These are phyloP conservation scores for Ophion ellenae DNA, from an alignment of 2,888 invertebrate species.

Conservation along the genomic window DNA sequence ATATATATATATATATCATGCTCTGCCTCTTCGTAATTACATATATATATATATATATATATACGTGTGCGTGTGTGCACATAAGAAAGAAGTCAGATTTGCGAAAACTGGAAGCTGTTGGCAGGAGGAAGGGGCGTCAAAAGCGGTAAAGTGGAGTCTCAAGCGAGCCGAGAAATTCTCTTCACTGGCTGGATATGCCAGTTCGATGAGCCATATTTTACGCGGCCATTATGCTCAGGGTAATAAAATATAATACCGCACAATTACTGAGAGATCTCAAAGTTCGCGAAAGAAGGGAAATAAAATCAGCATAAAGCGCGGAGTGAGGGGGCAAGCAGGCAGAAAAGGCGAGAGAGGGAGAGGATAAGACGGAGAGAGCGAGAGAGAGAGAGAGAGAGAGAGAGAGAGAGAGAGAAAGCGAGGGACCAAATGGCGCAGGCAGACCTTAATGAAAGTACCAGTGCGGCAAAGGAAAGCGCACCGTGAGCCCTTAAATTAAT, in stretches of 20 bases:
- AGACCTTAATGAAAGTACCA: conserved; percentile 83
- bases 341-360: conserved; percentile 36
- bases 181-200: conserved; percentile 69
- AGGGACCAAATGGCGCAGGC: conserved; percentile 82
- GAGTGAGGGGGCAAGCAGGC: conserved; percentile 28
- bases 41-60: too few relatives aligned
- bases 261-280: conserved; percentile 82
- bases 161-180: conserved; percentile 70
- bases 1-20: neutral
- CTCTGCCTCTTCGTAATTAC: neutral
- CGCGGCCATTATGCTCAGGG: conserved; percentile 78
- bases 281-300: conserved; percentile 82
- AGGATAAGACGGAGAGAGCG: conserved; percentile 75
- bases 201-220: conserved; percentile 81
- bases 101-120: conserved; percentile 29
- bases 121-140: conserved; percentile 38
- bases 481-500: conserved; percentile 83
- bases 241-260: conserved; percentile 81
- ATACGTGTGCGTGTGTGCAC: neutral
- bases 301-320: conserved; percentile 83
- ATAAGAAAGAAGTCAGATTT: neutral
- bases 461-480: conserved; percentile 74
- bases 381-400: conserved; percentile 12
- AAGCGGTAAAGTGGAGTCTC: conserved; percentile 26
- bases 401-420: conserved; percentile 46